These are phyloP conservation scores for Epinotia bilunana DNA, from an alignment of 2,888 invertebrate species.

Conservation along the genomic window DNA sequence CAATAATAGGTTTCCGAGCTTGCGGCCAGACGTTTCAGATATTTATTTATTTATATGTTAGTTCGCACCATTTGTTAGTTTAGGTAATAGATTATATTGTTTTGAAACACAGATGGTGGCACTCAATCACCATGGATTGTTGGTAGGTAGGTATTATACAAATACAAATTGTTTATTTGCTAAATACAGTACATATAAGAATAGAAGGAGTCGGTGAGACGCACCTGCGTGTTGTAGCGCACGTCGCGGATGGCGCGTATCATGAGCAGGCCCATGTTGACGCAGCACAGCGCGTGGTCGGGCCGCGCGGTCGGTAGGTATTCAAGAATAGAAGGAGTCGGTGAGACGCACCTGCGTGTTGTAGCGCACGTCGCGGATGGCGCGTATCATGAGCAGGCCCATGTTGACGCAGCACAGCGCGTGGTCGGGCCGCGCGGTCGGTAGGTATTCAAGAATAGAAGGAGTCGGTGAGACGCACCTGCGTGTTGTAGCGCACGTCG, in stretches of 20 bases:
- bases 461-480: constrained; percentile 55
- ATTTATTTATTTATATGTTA: no score
- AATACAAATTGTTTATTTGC: no score
- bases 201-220: background rate
- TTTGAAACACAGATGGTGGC: no score
- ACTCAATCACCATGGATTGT: no score
- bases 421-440: no score
- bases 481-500: constrained; percentile 85
- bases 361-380: constrained; percentile 90
- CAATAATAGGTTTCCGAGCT: no score
- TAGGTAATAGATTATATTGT: no score
- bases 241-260: constrained; percentile 96
- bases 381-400: constrained; percentile 98
- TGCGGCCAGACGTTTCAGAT: no score
- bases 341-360: constrained; percentile 65
- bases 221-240: constrained; percentile 72
- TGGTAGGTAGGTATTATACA: no score
- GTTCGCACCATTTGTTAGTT: no score
- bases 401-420: constrained; percentile 96
- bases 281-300: constrained; percentile 95
- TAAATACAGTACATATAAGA: no score
- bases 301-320: no score
- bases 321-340: background rate
- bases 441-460: background rate
- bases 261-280: constrained; percentile 98